phyloP scores from a whole-genome alignment of 2,113 vertebrate genomes.

The Callopanchax toddi region DNA sequence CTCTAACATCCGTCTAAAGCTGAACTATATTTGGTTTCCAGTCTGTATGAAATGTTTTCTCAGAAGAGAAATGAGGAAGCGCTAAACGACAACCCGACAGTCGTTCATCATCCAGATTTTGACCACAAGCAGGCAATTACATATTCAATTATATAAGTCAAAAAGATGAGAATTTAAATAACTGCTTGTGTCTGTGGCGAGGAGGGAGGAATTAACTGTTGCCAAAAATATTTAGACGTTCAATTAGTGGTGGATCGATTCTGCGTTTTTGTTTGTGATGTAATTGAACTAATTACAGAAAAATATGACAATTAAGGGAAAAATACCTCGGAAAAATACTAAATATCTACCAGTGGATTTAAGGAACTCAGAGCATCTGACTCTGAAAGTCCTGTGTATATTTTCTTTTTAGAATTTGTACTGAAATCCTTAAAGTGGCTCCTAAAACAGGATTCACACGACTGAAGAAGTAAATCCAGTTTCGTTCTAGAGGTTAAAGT shows the following conservation, averaged over 20 bases:
- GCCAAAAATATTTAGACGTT: conserved; percentile 23
- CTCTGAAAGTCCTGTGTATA: not conserved
- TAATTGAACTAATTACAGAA: not conserved
- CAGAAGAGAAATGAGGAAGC: conserved; percentile 5
- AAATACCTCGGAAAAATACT: not conserved
- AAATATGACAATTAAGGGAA: not conserved
- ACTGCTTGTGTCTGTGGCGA: conserved; percentile 32
- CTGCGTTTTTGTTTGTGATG: not conserved
- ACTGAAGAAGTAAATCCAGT: not conserved
- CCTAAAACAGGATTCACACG: no score
- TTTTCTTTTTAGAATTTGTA: not conserved
- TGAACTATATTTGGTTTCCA: not conserved
- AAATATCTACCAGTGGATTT: not conserved
- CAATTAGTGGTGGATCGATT: conserved; percentile 5
- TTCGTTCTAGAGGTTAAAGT: not conserved
- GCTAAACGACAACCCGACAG: conserved; percentile 39
- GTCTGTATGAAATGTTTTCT: conserved; percentile 4
- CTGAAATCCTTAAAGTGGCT: no score
- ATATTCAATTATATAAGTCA: conserved; percentile 52
- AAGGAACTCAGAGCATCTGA: not conserved
- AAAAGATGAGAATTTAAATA: conserved; percentile 47
- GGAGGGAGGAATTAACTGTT: conserved; percentile 24
- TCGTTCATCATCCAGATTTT: conserved; percentile 43
- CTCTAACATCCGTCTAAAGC: not conserved
- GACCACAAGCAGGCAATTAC: conserved; percentile 59